Evolutionary conservation across 2,888 invertebrate genomes (phyloP).

Genomic region (Altica lythri): DNA sequence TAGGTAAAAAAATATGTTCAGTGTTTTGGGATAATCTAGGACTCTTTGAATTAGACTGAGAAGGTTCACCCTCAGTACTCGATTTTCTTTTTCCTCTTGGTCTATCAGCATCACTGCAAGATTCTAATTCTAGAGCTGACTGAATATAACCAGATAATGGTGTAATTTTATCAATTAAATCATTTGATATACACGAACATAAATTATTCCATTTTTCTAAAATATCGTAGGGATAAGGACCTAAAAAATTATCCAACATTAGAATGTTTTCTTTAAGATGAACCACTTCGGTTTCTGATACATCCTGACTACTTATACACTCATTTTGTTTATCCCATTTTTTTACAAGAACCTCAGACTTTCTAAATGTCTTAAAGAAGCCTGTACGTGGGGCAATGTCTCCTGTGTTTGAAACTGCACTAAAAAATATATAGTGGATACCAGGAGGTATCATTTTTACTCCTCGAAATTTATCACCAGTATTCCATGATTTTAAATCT

Average conservation of each 20-base stretch:
- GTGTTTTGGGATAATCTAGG: slow-evolving; percentile 61
- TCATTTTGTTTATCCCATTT: slow-evolving; percentile 84
- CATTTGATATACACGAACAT: slow-evolving; percentile 69
- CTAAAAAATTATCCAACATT: slow-evolving; percentile 78
- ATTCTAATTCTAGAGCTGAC: slow-evolving; percentile 79
- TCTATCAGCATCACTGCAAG: slow-evolving; percentile 71
- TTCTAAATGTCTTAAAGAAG: slow-evolving; percentile 78
- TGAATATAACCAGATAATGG: slow-evolving; percentile 78
- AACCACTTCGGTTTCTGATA: slow-evolving; percentile 68
- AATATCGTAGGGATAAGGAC: slow-evolving; percentile 89
- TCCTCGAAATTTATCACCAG: slow-evolving; percentile 89
- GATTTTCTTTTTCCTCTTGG: slow-evolving; percentile 62
- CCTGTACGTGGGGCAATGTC: slow-evolving; percentile 73
- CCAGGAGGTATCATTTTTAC: slow-evolving; percentile 99
- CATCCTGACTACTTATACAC: slow-evolving; percentile 69
- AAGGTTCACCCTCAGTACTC: slow-evolving; percentile 17
- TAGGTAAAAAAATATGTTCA: slow-evolving; percentile 79
- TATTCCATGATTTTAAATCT: slow-evolving; percentile 88
- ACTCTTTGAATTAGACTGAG: slow-evolving; percentile 46
- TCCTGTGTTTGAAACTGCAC: slow-evolving; percentile 65
- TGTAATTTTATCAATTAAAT: slow-evolving; percentile 64
- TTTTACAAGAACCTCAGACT: slow-evolving; percentile 81
- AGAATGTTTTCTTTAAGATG: slow-evolving; percentile 70
- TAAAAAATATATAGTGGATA: slow-evolving; percentile 90
- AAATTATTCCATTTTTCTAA: slow-evolving; percentile 85